Conservation (phyloP, 2,888 invertebrate species). For the Bellardia bayeri region DNA sequence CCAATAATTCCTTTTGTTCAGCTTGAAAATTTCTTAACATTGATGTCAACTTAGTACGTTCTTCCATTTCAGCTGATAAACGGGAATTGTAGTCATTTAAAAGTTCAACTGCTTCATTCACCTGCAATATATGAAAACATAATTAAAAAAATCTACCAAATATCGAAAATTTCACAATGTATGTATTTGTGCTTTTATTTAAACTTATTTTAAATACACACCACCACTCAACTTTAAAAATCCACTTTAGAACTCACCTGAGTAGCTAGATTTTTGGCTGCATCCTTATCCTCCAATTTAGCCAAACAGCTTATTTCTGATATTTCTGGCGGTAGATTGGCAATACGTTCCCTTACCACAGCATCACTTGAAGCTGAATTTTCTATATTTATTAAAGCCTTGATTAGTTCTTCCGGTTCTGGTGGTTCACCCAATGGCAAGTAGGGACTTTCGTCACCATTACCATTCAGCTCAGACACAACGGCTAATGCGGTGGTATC, state of each 20-base stretch:
- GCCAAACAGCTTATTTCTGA: slow-evolving; percentile 94
- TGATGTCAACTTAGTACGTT: slow-evolving; percentile 92
- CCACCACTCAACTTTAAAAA: neutral
- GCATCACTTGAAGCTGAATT: slow-evolving; percentile 98
- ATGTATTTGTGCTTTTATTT: too few relatives aligned
- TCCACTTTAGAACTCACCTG: slow-evolving; percentile 86
- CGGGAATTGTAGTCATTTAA: slow-evolving; percentile 95
- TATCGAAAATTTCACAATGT: too few relatives aligned
- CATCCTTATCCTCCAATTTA: slow-evolving; percentile 93
- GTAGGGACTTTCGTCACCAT: slow-evolving; percentile 91
- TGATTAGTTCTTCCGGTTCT: slow-evolving; percentile 96
- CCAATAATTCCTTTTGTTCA: slow-evolving; percentile 93
- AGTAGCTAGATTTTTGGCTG: slow-evolving; percentile 90
- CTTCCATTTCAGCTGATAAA: slow-evolving; percentile 94
- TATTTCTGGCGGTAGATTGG: slow-evolving; percentile 96
- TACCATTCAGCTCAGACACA: slow-evolving; percentile 84
- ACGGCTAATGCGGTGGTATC: slow-evolving; percentile 48
- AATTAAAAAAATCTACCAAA: too few relatives aligned
- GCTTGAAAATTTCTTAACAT: slow-evolving; percentile 95
- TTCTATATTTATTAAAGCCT: slow-evolving; percentile 93
- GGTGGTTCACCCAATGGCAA: slow-evolving; percentile 93
- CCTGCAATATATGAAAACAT: slow-evolving; percentile 76
- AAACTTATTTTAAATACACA: too few relatives aligned
- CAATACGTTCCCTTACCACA: slow-evolving; percentile 95
- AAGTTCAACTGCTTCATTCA: slow-evolving; percentile 93